Evolutionary conservation across 23 tunicate genomes (phyloP).

Genomic region (Phallusia fumigata): DNA sequence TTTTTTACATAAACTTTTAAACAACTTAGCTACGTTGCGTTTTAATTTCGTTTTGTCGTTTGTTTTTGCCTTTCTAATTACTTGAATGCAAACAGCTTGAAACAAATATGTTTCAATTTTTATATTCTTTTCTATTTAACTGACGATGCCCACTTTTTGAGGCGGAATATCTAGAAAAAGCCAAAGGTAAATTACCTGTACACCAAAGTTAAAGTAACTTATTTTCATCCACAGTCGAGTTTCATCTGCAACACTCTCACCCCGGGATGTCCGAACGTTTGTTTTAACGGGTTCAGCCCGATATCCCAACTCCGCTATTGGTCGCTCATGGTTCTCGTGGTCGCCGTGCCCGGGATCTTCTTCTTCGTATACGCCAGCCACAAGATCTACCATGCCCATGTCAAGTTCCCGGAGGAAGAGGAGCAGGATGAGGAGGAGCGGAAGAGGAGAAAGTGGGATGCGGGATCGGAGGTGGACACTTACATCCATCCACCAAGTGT

Average conservation of each 20-base stretch:
- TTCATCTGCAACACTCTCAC: constrained; percentile 91
- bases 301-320: constrained; percentile 92
- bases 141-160: too few relatives aligned
- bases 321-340: constrained; percentile 93
- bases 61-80: too few relatives aligned
- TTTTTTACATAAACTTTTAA: too few relatives aligned
- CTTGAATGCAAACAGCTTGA: too few relatives aligned
- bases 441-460: constrained; percentile 16
- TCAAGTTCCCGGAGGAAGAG: constrained; percentile 65
- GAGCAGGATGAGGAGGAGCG: constrained; percentile 26
- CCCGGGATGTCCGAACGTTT: constrained; percentile 93
- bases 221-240: constrained; percentile 33
- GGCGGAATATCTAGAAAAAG: not conserved
- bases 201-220: not conserved
- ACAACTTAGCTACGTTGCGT: too few relatives aligned
- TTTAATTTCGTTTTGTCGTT: too few relatives aligned
- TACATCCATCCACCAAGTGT: constrained; percentile 37
- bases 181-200: not conserved
- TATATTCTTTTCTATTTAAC: too few relatives aligned
- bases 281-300: constrained; percentile 88
- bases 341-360: constrained; percentile 74
- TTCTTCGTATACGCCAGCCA: constrained; percentile 80
- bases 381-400: constrained; percentile 80
- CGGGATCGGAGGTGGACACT: constrained; percentile 22
- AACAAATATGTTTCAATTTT: too few relatives aligned